Conservation (phyloP, 1,140 invertebrate species). For the Drosophila carrolli region DNA sequence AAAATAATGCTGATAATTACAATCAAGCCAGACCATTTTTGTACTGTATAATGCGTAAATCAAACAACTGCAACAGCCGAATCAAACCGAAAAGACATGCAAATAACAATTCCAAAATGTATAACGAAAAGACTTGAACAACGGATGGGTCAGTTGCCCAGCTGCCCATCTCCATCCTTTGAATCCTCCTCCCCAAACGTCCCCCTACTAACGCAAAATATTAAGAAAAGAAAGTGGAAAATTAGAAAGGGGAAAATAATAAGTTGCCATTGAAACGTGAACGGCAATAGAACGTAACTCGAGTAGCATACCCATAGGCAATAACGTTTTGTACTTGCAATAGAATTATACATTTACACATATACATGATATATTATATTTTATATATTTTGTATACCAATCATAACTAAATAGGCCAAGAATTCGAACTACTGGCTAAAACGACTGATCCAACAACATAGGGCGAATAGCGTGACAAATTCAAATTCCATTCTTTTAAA, state of each 20-base stretch:
- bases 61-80: conserved; percentile 43
- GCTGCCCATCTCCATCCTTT: conserved; percentile 14
- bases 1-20: conserved; percentile 15
- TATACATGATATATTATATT: conserved; percentile 29
- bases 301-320: conserved; percentile 26
- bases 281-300: conserved; percentile 12
- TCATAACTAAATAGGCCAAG: conserved; percentile 28
- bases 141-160: conserved; percentile 6
- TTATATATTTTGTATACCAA: conserved; percentile 74
- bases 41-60: conserved; percentile 31
- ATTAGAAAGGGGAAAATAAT: conserved; percentile 1
- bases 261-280: conserved; percentile 30
- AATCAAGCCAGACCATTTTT: conserved; percentile 49
- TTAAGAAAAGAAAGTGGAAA: conserved; percentile 4
- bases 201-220: conserved; percentile 6
- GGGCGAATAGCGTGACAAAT: conserved; percentile 11
- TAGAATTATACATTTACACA: conserved; percentile 51
- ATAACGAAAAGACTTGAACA: conserved; percentile 76
- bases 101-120: conserved; percentile 67
- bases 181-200: conserved; percentile 1
- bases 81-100: conserved; percentile 37
- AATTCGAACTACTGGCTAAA: conserved; percentile 11
- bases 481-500: conserved; percentile 10
- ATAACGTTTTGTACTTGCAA: conserved; percentile 60
- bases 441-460: conserved; percentile 46